phyloP scores from a whole-genome alignment of 2,113 vertebrate species.

The Capra hircus region DNA sequence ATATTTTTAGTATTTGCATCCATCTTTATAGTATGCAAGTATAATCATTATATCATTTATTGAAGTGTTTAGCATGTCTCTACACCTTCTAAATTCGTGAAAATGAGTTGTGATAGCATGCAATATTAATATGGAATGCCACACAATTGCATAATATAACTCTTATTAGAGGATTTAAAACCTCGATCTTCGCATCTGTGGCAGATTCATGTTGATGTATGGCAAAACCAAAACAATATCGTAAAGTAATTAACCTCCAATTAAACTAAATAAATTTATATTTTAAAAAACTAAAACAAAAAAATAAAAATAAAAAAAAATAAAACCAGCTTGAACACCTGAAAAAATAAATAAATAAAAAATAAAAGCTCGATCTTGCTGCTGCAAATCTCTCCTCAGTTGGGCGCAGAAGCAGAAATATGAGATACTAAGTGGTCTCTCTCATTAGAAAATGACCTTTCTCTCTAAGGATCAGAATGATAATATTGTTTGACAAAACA shows the following conservation, averaged over 20 bases:
- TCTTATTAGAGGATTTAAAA: not conserved
- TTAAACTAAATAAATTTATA: no score
- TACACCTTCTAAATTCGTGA: conserved; percentile 30
- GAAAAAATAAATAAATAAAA: no score
- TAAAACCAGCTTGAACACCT: no score
- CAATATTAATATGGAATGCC: conserved; percentile 34
- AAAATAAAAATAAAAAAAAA: no score
- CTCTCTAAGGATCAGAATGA: not conserved
- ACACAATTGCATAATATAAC: not conserved
- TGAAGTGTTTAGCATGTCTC: not conserved
- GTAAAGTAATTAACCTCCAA: no score
- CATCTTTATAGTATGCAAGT: not conserved
- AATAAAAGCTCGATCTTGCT: not conserved
- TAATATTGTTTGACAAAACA: not conserved
- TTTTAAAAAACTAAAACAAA: no score
- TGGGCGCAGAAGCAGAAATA: not conserved
- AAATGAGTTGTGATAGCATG: conserved; percentile 23
- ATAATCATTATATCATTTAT: conserved; percentile 10
- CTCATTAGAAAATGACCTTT: not conserved
- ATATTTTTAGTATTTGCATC: conserved; percentile 23
- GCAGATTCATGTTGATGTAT: no score
- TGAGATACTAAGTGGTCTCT: not conserved
- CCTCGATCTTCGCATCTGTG: not conserved
- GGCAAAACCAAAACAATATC: no score
- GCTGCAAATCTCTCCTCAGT: not conserved